A percentile compares a stretch with the other conserved stretches of the same genome.
Evolutionary conservation across 2,113 vertebrate species (phyloP).

Genomic region (Himantopus leucocephalus): DNA sequence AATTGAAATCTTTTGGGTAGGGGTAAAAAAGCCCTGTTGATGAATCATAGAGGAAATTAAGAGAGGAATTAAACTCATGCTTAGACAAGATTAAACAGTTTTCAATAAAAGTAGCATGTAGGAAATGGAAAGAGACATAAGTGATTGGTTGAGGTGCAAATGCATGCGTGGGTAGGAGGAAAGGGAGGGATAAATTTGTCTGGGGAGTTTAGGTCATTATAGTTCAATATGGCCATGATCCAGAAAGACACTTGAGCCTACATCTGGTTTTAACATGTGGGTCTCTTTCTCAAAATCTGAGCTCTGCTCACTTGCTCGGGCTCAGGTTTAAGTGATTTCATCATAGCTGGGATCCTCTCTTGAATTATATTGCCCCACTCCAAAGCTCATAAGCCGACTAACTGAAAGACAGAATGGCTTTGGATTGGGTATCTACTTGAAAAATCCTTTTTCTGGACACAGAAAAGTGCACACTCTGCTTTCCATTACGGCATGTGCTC

Average conservation of each 20-base stretch:
- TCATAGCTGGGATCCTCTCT: background rate
- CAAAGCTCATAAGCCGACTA: background rate
- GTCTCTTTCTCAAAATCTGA: background rate
- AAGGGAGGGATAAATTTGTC: background rate
- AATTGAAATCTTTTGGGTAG: constrained; percentile 3
- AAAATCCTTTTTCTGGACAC: background rate
- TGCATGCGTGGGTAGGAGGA: background rate
- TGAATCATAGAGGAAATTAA: background rate
- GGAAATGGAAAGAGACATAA: background rate
- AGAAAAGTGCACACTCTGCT: background rate
- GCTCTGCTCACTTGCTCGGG: background rate
- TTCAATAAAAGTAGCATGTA: background rate
- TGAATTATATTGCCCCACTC: background rate
- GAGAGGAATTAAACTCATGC: background rate
- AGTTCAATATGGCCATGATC: background rate
- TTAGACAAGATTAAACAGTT: background rate
- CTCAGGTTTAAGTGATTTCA: background rate
- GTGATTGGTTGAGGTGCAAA: background rate
- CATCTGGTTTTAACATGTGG: background rate
- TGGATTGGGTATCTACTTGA: background rate
- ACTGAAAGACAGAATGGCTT: background rate
- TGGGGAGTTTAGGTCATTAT: background rate
- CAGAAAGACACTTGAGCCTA: background rate
- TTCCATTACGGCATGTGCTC: background rate
- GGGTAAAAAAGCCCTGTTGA: background rate